Base-by-base conservation (phyloP, 2,113 vertebrate genomes). In the Accipiter virgatus region DNA sequence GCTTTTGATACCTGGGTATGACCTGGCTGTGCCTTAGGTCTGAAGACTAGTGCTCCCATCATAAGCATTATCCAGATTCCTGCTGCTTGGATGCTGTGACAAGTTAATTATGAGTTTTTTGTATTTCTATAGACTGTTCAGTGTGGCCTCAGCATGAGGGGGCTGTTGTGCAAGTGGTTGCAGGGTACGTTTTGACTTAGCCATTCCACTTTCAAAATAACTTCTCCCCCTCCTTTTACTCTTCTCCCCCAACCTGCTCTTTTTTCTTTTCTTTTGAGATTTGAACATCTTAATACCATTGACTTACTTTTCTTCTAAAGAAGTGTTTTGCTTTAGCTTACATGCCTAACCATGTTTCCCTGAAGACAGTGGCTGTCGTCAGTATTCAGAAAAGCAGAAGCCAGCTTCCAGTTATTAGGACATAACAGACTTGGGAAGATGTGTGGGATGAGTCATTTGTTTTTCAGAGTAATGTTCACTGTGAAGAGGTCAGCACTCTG, bases 371-470 rank as follows among this genome's bases (percentile, higher is more conserved):
- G 6, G 9, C 62, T 70, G 50, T 59, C 56, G 62, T 50, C 80
- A 34, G 45, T 31, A 4, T 91, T 36, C 47, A 17, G 59, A 61
- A 52, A 77, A 55, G 59, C 52, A 48, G 56, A 45, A 88, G 12
- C 47, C 2, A 3, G 52, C 53, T 87, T 73, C 74, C 78, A 59
- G 53, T 61, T 27, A 13, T 80, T 59, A 88, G 81, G 26, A 52
- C 36, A 13, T 48, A 65, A 80, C 29, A 68, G 70, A 77, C 27
- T 38, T 52, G 40, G 68, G 87, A 82, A 63, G 77, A 62, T 36
- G 45, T 83, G 50, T 43, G 77, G 45, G 62, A 81, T 96, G 88
- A 96, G 59, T 95, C 81, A 91, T 48, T 96, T 94, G 88, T 97
- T 95, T 97, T 88, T 92, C 77, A 78, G 74, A 67, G 70, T 20